Evolutionary conservation across 2,113 vertebrate genomes (phyloP).

Genomic region (Corynorhinus townsendii): DNA sequence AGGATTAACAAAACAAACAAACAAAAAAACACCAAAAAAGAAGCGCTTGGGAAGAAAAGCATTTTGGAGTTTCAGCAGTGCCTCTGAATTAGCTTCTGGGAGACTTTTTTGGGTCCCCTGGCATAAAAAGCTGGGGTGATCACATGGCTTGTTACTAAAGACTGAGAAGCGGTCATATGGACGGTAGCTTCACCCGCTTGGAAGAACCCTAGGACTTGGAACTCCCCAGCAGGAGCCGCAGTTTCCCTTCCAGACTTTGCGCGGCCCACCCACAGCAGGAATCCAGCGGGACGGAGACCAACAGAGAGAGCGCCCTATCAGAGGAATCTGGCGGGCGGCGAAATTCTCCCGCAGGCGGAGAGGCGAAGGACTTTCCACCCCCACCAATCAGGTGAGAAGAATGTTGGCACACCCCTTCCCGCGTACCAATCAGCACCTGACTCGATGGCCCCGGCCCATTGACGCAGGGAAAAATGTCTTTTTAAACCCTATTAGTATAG

Average conservation of each 20-base stretch:
- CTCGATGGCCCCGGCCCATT: background rate
- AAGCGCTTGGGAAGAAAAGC: background rate
- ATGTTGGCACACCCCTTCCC: background rate
- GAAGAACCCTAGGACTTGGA: background rate
- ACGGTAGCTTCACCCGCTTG: background rate
- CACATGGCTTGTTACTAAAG: background rate
- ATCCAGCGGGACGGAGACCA: background rate
- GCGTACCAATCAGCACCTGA: conserved; percentile 37
- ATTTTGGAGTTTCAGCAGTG: background rate
- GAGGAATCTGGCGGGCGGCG: accelerated
- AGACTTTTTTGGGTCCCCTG: background rate
- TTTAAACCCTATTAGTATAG: background rate
- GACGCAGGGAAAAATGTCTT: background rate
- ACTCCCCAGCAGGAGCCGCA: background rate
- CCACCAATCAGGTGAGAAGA: conserved; percentile 27
- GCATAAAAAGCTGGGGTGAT: background rate
- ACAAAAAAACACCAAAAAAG: no score
- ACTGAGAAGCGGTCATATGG: background rate
- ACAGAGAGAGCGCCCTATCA: accelerated
- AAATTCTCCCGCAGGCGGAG: background rate
- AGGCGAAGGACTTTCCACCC: accelerated
- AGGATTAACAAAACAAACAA: no score
- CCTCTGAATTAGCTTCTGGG: background rate
- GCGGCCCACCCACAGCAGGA: background rate
- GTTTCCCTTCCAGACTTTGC: background rate